phyloP scores from a whole-genome alignment of 2,113 vertebrate species.

The Alces alces region DNA sequence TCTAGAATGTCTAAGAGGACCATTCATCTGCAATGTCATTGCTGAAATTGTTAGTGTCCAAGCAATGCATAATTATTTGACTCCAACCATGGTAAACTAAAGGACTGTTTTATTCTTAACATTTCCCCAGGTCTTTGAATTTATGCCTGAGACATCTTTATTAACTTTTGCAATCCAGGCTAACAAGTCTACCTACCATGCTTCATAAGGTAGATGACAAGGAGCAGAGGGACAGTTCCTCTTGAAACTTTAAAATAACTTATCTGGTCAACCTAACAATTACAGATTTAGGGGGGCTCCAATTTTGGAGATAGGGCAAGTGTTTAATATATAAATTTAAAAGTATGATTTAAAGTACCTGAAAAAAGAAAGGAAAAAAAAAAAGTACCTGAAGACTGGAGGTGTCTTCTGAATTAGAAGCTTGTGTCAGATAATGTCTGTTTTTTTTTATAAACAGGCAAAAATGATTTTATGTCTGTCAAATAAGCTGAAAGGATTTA shows the following conservation, averaged over 20 bases:
- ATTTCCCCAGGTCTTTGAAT: constrained; percentile 65
- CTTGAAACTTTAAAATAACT: constrained; percentile 89
- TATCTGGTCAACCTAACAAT: constrained; percentile 84
- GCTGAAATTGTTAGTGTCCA: constrained; percentile 86
- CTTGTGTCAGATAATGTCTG: not conserved
- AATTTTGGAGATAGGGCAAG: not conserved
- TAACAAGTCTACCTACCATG: constrained; percentile 84
- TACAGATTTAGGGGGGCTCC: constrained; percentile 85
- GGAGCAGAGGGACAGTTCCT: constrained; percentile 85
- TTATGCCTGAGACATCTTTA: constrained; percentile 76
- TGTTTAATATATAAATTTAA: not conserved
- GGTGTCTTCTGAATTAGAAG: not conserved
- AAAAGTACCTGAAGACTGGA: not conserved
- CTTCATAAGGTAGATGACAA: constrained; percentile 74
- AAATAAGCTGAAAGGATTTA: not conserved
- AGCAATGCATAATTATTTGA: constrained; percentile 88
- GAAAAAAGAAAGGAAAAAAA: too few species aligned
- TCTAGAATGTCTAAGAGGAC: constrained; percentile 87
- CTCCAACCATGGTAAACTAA: constrained; percentile 89
- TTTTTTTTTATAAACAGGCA: not conserved
- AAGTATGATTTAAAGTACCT: too few species aligned
- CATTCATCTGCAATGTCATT: constrained; percentile 87
- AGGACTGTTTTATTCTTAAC: constrained; percentile 66
- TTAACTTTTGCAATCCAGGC: constrained; percentile 83
- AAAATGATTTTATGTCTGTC: not conserved